Evolutionary conservation across 2,888 invertebrate genomes (phyloP).

Genomic region (Rotaria magnacalcarata): DNA sequence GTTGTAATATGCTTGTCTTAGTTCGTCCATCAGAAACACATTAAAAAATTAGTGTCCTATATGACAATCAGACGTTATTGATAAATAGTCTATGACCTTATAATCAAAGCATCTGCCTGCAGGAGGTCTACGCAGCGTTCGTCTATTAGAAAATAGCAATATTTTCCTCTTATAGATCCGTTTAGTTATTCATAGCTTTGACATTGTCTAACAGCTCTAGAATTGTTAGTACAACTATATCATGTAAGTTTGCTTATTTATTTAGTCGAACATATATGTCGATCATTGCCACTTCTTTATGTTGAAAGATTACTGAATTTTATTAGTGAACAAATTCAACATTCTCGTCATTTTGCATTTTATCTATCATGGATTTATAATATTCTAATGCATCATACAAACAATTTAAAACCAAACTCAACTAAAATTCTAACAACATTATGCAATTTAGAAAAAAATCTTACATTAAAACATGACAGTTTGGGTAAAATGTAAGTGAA

Average conservation of each 20-base stretch:
- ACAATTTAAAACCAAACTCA: conserved; percentile 60
- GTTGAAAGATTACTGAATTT: conserved; percentile 71
- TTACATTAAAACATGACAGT: conserved; percentile 74
- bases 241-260: neutral
- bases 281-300: conserved; percentile 70
- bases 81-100: too few relatives aligned
- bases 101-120: too few relatives aligned
- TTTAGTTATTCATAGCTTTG: too few relatives aligned
- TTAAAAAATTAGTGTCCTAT: too few relatives aligned
- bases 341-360: conserved; percentile 78
- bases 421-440: conserved; percentile 67
- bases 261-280: conserved; percentile 73
- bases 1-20: too few relatives aligned
- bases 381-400: conserved; percentile 68
- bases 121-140: too few relatives aligned
- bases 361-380: conserved; percentile 74
- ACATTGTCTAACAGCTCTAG: too few relatives aligned
- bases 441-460: conserved; percentile 71
- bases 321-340: conserved; percentile 70
- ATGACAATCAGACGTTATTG: too few relatives aligned
- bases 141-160: too few relatives aligned
- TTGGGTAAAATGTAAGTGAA: conserved; percentile 52
- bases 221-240: too few relatives aligned
- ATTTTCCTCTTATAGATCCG: too few relatives aligned
- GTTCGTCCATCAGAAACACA: too few relatives aligned